Percentiles rank a stretch among this genome's conserved stretches.
These are phyloP conservation scores for Cephonodes hylas DNA, from an alignment of 2,888 invertebrate genomes.

Conservation along the genomic window DNA sequence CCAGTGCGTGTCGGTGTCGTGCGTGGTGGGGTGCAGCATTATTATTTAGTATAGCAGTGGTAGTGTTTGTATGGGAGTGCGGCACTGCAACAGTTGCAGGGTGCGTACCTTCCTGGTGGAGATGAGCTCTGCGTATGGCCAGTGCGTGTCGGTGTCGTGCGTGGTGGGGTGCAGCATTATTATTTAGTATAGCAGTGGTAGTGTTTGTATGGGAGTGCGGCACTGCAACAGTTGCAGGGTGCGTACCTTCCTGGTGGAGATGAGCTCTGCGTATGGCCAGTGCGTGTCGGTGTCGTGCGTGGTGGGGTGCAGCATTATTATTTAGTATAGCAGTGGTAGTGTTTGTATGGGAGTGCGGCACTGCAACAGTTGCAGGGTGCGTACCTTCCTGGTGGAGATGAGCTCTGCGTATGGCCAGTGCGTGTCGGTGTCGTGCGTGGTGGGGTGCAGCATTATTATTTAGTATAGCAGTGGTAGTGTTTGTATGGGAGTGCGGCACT, in stretches of 20 bases:
- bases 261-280: constrained; percentile 97
- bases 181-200: too few species aligned
- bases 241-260: constrained; percentile 92
- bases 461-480: neutral
- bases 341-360: neutral
- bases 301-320: constrained; percentile 93
- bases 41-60: too few species aligned
- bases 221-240: too few species aligned
- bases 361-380: too few species aligned
- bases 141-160: constrained; percentile 95
- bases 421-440: constrained; percentile 95
- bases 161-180: constrained; percentile 95
- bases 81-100: too few species aligned
- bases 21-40: constrained; percentile 95
- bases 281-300: constrained; percentile 96
- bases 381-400: constrained; percentile 94
- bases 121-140: constrained; percentile 97
- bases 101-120: constrained; percentile 92
- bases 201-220: neutral
- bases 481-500: too few species aligned
- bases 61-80: neutral
- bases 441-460: constrained; percentile 94
- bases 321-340: too few species aligned
- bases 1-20: constrained; percentile 96
- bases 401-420: constrained; percentile 97